phyloP scores from a whole-genome alignment of 2,113 vertebrate species.

The Neodontobutis hainanensis region DNA sequence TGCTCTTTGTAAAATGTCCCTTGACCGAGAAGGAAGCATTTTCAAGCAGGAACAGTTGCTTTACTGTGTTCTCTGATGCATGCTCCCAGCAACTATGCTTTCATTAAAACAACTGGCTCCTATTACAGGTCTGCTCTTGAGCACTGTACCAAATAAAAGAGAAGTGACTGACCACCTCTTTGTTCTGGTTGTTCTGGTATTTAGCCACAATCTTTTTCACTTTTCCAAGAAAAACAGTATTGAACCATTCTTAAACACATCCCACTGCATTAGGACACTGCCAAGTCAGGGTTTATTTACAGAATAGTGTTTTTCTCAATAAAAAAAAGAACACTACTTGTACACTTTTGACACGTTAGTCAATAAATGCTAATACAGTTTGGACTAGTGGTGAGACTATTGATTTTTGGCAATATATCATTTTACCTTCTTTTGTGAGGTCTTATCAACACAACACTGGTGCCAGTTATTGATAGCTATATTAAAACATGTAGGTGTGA shows the following conservation, averaged over 20 bases:
- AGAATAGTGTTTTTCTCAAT: neutral
- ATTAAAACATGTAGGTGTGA: neutral
- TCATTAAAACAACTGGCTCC: constrained; percentile 44
- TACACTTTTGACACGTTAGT: neutral
- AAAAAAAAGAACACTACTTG: neutral
- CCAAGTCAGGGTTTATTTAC: neutral
- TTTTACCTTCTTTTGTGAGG: neutral
- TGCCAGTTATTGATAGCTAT: neutral
- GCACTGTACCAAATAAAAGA: constrained; percentile 3
- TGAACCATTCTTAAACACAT: neutral
- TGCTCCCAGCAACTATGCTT: constrained; percentile 26
- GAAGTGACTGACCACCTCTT: constrained; percentile 6
- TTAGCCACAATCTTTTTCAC: neutral
- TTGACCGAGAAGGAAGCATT: constrained; percentile 11
- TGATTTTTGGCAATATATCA: constrained; percentile 2
- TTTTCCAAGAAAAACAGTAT: neutral
- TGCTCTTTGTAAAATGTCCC: constrained; percentile 27
- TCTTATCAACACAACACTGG: neutral
- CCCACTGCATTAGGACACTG: neutral
- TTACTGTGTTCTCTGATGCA: constrained; percentile 21
- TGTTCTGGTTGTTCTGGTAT: neutral
- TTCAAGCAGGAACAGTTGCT: constrained; percentile 25
- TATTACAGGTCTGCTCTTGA: constrained; percentile 26
- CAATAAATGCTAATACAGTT: neutral
- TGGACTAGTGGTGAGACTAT: neutral